These are phyloP conservation scores for Puntigrus tetrazona DNA, from an alignment of 2,113 vertebrate species.

Conservation along the genomic window DNA sequence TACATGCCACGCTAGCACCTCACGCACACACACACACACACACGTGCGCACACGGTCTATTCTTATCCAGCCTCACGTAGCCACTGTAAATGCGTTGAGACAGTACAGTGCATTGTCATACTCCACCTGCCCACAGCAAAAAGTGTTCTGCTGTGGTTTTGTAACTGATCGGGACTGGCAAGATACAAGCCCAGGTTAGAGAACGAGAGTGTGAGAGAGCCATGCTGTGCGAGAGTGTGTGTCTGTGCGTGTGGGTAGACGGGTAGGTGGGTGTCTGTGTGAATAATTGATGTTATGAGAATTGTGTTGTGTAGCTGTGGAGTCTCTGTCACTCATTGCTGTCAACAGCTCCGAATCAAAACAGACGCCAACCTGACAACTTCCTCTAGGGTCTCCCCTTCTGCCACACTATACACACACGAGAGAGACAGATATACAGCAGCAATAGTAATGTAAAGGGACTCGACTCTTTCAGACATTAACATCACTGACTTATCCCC, in stretches of 20 bases:
- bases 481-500: neutral
- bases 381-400: conserved; percentile 51
- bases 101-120: conserved; percentile 17
- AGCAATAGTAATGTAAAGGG: conserved; percentile 20
- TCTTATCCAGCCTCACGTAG: conserved; percentile 15
- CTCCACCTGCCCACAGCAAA: neutral
- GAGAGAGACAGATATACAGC: conserved; percentile 20
- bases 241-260: conserved; percentile 14
- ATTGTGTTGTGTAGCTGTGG: conserved; percentile 49
- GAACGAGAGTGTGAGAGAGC: conserved; percentile 14
- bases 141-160: neutral
- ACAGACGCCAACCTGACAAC: conserved; percentile 51
- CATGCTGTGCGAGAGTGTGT: neutral
- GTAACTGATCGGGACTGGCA: conserved; percentile 23
- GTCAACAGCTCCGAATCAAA: conserved; percentile 56
- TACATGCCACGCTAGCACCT: conserved; percentile 4
- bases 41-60: neutral
- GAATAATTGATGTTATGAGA: conserved; percentile 65
- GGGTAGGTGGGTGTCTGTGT: conserved; percentile 49
- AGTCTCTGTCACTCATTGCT: conserved; percentile 55
- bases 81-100: neutral
- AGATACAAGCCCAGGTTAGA: conserved; percentile 10
- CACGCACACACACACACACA: neutral
- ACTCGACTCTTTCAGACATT: conserved; percentile 20
- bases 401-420: conserved; percentile 34